phyloP scores from a whole-genome alignment of 2,888 invertebrate species.

The Vannuccia rotundouncinata region DNA sequence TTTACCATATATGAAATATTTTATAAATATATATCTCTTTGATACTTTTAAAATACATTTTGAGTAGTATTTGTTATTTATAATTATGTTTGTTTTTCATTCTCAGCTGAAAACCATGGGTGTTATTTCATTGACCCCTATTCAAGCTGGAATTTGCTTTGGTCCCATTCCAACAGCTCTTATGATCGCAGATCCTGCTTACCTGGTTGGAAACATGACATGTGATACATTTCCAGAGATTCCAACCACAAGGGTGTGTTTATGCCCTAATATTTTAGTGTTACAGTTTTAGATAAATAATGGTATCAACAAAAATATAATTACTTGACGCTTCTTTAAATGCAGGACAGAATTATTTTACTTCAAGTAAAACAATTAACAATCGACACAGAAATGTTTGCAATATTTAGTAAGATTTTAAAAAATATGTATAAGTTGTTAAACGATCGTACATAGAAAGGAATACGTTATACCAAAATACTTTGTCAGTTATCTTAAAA shows the following conservation, averaged over 20 bases:
- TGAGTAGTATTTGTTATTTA: background rate
- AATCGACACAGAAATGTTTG: too few species aligned
- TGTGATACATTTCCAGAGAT: conserved; percentile 46
- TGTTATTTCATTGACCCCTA: conserved; percentile 47
- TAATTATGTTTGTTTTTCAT: background rate
- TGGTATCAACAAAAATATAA: too few species aligned
- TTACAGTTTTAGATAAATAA: too few species aligned
- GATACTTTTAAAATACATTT: background rate
- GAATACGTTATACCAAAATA: too few species aligned
- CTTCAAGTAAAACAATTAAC: too few species aligned
- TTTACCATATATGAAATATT: too few species aligned
- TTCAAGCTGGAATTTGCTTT: conserved; percentile 51
- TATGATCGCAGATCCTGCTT: conserved; percentile 49
- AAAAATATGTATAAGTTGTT: background rate
- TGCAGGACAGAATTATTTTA: too few species aligned
- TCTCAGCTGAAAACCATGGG: conserved; percentile 45
- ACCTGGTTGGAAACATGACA: conserved; percentile 51
- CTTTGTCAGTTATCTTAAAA: too few species aligned
- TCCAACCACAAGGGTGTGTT: conserved; percentile 43
- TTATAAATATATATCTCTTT: too few species aligned
- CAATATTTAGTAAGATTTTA: background rate
- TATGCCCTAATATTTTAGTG: too few species aligned
- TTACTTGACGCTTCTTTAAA: too few species aligned
- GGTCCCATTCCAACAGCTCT: conserved; percentile 52
- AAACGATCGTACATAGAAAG: background rate